Conservation (phyloP, 2,797 vertebrate genomes). For the Coluber constrictor region DNA sequence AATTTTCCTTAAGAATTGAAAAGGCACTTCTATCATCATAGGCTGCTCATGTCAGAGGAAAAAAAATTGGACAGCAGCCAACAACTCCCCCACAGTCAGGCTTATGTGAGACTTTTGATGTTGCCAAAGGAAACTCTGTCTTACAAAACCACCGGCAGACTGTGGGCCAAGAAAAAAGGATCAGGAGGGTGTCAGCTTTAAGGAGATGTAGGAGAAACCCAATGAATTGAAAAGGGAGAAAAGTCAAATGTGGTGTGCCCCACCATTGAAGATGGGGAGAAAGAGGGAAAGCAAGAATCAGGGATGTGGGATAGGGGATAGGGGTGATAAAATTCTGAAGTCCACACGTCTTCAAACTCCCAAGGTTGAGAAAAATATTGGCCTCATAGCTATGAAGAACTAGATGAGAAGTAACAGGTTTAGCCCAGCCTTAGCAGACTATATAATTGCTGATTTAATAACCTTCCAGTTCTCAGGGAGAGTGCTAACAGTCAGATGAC, state of each 20-base stretch:
- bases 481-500: not conserved
- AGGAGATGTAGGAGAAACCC: not conserved
- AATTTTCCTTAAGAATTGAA: not conserved
- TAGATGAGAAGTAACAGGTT: not conserved
- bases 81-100: not conserved
- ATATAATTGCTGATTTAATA: not conserved
- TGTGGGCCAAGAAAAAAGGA: not conserved
- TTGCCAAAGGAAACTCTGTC: not conserved
- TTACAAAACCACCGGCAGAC: not conserved
- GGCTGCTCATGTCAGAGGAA: not conserved
- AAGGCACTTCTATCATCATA: not conserved
- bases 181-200: not conserved
- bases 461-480: not conserved
- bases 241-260: not conserved
- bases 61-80: not conserved
- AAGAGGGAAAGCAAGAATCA: not conserved
- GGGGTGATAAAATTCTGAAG: not conserved
- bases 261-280: not conserved
- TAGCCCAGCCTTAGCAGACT: not conserved
- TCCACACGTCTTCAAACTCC: not conserved
- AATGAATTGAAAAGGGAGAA: not conserved
- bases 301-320: not conserved
- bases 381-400: not conserved
- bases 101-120: not conserved
- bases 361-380: not conserved